Base-by-base conservation (phyloP, 2,888 invertebrate genomes). In the Plagodis dolabraria region DNA sequence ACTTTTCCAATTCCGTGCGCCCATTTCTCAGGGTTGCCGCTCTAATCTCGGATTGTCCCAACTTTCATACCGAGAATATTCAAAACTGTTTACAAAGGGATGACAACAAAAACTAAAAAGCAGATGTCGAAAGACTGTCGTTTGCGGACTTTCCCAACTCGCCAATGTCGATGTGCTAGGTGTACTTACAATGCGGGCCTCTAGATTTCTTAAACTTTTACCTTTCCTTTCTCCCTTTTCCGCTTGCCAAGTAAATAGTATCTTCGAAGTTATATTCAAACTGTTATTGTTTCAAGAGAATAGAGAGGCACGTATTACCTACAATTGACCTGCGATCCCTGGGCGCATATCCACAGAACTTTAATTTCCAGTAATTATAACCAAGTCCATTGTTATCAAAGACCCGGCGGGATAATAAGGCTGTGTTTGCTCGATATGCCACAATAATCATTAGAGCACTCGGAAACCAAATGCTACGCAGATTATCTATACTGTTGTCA, bases 1-100 rank as follows among this genome's bases (percentile, higher is more conserved):
- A 88, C 86, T 88, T 88, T 88, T 86, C 86, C 87, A 87, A 87
- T 87, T 87, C 85, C 80, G 71, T 71, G 77, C 80, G 69, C 72
- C 80, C 79, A 82, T 82, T 85, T 81, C 82, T 83, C 83, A 83
- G 80, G 77, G 80, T 77, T 80, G 78, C 79, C 75, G 76, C 75
- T 79, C 80, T 83, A 83, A 83, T 82, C 81, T 79, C 72, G 70
- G 77, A 78, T 79, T 79, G 72, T 79, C 72, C 75, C 76, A 80
- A 82, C 77, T 81, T 82, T 77, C 75, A 77, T 76, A 74, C 72
- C 71, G 65, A 71, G 75, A 79, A 79, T 80, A 81, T 80, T 83
- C 75, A 83, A 80, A 82, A 79, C 78, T 79, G 72, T 79, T 79
- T 76, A 63, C 68, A 73, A 73, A 75, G 71, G 74, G 69, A 60